Conservation (phyloP, 2,888 invertebrate genomes). For the Lamellibrachia satsuma region DNA sequence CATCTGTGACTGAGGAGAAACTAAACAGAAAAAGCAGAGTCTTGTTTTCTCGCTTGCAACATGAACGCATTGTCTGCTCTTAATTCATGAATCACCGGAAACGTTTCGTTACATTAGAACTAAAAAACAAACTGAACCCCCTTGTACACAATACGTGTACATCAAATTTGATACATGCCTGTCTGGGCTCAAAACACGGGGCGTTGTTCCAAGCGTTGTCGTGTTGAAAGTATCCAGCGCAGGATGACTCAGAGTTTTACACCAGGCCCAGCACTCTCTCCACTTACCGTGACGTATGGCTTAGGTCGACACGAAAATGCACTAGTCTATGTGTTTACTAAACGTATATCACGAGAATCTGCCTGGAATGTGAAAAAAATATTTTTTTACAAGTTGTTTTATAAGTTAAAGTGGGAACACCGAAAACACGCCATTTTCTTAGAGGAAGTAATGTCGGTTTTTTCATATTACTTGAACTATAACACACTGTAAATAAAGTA, state of each 20-base stretch:
- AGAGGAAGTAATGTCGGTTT: too few relatives aligned
- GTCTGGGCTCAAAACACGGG: background rate
- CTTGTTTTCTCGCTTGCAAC: background rate
- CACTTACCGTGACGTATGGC: background rate
- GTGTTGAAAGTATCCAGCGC: background rate
- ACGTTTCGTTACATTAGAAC: background rate
- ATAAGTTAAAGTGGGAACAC: too few relatives aligned
- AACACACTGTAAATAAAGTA: background rate
- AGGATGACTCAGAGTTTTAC: background rate
- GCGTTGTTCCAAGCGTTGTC: background rate
- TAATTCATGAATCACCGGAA: background rate
- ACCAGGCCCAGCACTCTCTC: background rate
- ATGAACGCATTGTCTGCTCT: background rate
- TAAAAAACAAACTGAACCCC: background rate
- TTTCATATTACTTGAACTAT: background rate
- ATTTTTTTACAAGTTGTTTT: too few relatives aligned
- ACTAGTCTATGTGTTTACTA: background rate
- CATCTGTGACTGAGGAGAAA: background rate
- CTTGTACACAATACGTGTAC: background rate
- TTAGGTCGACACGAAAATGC: background rate
- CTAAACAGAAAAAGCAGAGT: background rate
- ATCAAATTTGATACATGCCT: background rate
- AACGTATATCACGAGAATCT: background rate
- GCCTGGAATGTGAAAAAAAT: background rate
- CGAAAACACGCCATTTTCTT: too few relatives aligned